Percentiles rank a stretch among this genome's conserved stretches.
Conservation (phyloP, 2,888 invertebrate genomes). For the Dryobota labecula region DNA sequence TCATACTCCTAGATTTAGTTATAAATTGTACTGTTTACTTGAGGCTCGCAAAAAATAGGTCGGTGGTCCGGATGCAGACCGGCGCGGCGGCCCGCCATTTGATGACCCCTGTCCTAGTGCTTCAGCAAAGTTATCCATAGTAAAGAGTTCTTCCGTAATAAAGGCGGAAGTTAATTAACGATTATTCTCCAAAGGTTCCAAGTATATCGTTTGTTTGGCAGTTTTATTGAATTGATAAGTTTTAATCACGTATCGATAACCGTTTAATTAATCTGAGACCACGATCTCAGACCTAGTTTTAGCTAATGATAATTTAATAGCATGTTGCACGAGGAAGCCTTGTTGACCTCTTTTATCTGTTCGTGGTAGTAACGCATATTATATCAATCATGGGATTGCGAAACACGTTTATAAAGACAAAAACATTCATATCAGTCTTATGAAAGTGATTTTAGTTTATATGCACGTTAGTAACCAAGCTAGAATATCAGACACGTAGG, state of each 20-base stretch:
- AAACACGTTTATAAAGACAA: background rate
- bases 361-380: constrained; percentile 15
- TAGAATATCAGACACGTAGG: background rate
- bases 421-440: background rate
- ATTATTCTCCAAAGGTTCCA: background rate
- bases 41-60: no score
- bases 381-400: background rate
- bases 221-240: background rate
- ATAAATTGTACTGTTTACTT: no score
- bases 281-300: constrained; percentile 4
- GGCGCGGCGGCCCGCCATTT: no score
- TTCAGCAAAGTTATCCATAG: background rate
- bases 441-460: background rate
- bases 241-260: constrained; percentile 9
- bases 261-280: constrained; percentile 6
- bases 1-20: no score
- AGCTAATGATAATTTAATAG: constrained; percentile 19
- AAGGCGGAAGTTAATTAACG: background rate
- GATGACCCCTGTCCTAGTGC: no score
- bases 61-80: no score
- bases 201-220: background rate
- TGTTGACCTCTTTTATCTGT: constrained; percentile 37
- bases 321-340: constrained; percentile 14
- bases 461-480: background rate
- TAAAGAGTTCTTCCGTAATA: background rate